A percentile compares a stretch with the other conserved stretches of the same genome.
phyloP scores from a whole-genome alignment of 2,797 vertebrate genomes.

The Sternotherus odoratus region DNA sequence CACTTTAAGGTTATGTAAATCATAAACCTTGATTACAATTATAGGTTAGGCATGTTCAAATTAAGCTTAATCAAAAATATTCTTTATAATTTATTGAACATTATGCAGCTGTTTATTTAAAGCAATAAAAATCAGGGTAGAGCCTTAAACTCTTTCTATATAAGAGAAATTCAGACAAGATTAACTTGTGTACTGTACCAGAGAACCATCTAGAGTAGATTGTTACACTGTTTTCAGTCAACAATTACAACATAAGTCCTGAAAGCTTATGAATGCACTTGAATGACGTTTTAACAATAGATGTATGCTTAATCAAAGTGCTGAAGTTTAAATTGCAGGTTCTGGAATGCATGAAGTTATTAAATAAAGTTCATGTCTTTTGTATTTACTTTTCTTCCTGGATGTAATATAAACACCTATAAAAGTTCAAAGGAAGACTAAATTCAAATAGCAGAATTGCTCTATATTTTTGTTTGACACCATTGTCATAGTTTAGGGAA shows the following conservation, averaged over 20 bases:
- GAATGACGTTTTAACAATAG: conserved; percentile 42
- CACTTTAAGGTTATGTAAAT: neutral
- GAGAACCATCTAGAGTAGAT: conserved; percentile 27
- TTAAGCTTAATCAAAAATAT: neutral
- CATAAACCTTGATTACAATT: neutral
- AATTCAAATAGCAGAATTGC: neutral
- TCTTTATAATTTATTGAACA: conserved; percentile 41
- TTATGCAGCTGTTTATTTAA: conserved; percentile 67
- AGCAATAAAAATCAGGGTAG: conserved; percentile 25
- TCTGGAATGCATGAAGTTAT: conserved; percentile 30
- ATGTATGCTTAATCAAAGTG: conserved; percentile 28
- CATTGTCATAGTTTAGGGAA: neutral
- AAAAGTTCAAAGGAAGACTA: conserved; percentile 23
- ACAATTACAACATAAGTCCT: conserved; percentile 42
- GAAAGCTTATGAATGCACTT: conserved; percentile 32
- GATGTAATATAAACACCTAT: conserved; percentile 15
- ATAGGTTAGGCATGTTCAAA: neutral
- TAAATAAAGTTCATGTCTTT: conserved; percentile 23
- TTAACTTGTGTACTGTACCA: conserved; percentile 65
- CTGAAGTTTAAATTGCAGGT: conserved; percentile 47
- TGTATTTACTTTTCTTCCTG: conserved; percentile 31
- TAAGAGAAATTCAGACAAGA: conserved; percentile 58
- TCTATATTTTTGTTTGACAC: neutral
- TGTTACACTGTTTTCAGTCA: conserved; percentile 60
- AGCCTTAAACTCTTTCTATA: conserved; percentile 31